Percentiles rank a stretch among this genome's conserved stretches.
These are phyloP conservation scores for Salvator merianae DNA, from an alignment of 2,113 vertebrate genomes.

Conservation along the genomic window DNA sequence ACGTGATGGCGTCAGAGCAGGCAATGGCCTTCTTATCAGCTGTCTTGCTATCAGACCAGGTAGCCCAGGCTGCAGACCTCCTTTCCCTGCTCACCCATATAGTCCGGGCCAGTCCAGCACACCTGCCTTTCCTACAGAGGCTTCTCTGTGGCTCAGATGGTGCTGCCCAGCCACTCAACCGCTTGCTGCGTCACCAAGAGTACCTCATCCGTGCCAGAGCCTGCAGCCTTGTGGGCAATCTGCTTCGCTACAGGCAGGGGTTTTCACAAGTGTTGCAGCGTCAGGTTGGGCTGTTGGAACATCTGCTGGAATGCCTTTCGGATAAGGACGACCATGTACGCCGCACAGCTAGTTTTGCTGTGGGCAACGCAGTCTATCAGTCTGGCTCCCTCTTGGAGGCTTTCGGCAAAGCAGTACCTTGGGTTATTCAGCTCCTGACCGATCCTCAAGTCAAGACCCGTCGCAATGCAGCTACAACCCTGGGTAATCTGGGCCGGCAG, in stretches of 20 bases:
- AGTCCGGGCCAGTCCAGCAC: constrained; percentile 65
- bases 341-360: constrained; percentile 71
- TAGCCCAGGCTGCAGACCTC: constrained; percentile 79
- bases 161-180: constrained; percentile 51
- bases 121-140: constrained; percentile 67
- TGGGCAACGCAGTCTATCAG: constrained; percentile 72
- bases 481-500: constrained; percentile 72
- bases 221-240: constrained; percentile 83
- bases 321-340: constrained; percentile 69
- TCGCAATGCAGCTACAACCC: constrained; percentile 68
- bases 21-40: constrained; percentile 58
- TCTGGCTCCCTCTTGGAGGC: neutral
- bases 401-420: constrained; percentile 64
- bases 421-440: constrained; percentile 60
- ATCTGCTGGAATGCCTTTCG: constrained; percentile 64
- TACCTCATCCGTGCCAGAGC: constrained; percentile 77
- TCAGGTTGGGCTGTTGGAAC: constrained; percentile 53
- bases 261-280: constrained; percentile 52
- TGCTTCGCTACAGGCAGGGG: constrained; percentile 59
- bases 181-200: constrained; percentile 74
- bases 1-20: constrained; percentile 55
- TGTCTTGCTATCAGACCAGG: constrained; percentile 63
- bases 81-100: constrained; percentile 81
- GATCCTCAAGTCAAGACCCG: constrained; percentile 68
- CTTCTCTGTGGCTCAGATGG: constrained; percentile 62